phyloP scores from a whole-genome alignment of 2,113 vertebrate species.

The Brienomyrus longianalis region DNA sequence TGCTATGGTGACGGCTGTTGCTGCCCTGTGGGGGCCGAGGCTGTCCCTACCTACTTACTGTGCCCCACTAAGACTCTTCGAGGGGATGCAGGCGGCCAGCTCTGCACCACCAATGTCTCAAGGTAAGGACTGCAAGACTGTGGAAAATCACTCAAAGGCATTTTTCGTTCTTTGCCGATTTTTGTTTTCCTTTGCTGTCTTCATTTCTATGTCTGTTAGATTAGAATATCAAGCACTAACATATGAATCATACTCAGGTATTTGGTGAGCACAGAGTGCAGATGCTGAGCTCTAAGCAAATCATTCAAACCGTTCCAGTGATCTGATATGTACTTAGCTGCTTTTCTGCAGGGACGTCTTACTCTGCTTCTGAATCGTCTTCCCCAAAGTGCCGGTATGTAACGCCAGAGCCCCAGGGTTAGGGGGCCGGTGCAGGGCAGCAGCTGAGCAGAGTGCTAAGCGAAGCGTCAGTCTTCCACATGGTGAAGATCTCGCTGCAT shows the following conservation, averaged over 20 bases:
- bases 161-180: background rate
- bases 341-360: background rate
- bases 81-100: background rate
- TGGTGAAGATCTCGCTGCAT: background rate
- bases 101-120: background rate
- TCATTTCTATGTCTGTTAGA: background rate
- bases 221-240: background rate
- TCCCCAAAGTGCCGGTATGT: background rate
- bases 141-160: background rate
- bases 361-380: background rate
- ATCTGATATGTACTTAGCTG: background rate
- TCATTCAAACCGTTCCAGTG: background rate
- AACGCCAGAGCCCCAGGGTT: background rate
- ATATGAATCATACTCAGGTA: background rate
- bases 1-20: background rate
- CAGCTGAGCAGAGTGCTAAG: background rate
- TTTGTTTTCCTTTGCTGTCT: background rate
- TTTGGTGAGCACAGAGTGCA: background rate
- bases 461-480: background rate
- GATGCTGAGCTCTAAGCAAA: background rate
- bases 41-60: background rate
- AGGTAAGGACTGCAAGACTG: background rate
- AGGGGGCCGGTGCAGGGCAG: background rate
- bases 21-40: background rate
- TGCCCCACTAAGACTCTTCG: background rate